Evolutionary conservation across 2,113 vertebrate species (phyloP).

Genomic region (Planiliza haematocheilus): DNA sequence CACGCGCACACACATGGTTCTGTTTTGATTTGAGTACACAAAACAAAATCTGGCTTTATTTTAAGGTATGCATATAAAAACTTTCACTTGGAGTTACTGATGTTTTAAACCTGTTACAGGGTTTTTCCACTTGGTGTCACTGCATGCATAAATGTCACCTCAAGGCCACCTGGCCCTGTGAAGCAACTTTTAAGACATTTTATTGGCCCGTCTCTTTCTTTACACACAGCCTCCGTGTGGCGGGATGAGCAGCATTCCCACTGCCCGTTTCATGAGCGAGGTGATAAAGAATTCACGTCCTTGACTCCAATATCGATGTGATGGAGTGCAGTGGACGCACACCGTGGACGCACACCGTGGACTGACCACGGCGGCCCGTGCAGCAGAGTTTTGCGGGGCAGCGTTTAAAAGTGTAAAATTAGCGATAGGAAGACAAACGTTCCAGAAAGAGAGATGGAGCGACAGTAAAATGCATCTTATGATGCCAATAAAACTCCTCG

Average conservation of each 20-base stretch:
- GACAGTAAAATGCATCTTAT: conserved; percentile 74
- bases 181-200: conserved; percentile 20
- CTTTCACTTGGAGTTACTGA: no score
- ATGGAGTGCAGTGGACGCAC: conserved; percentile 11
- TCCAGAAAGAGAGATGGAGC: conserved; percentile 50
- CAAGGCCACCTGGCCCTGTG: conserved; percentile 1
- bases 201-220: conserved; percentile 17
- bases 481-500: conserved; percentile 75
- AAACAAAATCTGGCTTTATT: not conserved
- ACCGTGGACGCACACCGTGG: not conserved
- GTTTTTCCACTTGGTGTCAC: conserved; percentile 70
- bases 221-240: not conserved
- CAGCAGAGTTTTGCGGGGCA: conserved; percentile 39
- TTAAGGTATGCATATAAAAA: not conserved
- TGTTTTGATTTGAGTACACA: not conserved
- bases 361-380: conserved; percentile 22
- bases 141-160: conserved; percentile 46
- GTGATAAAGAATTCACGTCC: conserved; percentile 53
- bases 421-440: conserved; percentile 64
- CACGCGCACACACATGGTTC: not conserved
- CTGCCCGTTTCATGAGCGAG: conserved; percentile 36
- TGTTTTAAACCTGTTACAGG: conserved; percentile 21
- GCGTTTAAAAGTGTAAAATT: conserved; percentile 51
- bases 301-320: conserved; percentile 45
- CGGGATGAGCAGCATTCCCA: conserved; percentile 15